phyloP scores from a whole-genome alignment of 2,113 vertebrate genomes.

The Lepidothrix coronata region DNA sequence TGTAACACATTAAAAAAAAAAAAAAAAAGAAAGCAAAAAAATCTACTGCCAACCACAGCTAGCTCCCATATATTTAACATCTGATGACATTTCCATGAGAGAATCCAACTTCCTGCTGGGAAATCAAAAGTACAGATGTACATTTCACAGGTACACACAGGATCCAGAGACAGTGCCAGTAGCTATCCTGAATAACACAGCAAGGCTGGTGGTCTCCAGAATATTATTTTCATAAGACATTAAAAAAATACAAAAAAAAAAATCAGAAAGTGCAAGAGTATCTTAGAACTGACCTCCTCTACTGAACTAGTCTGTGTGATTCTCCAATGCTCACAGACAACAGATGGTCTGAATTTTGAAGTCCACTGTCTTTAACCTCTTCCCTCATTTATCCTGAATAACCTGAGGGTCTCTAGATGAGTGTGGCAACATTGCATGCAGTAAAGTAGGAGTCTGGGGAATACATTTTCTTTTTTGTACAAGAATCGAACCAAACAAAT shows the following conservation, averaged over 20 bases:
- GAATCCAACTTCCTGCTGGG: background rate
- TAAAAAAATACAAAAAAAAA: background rate
- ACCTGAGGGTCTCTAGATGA: background rate
- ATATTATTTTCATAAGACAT: background rate
- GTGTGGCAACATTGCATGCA: background rate
- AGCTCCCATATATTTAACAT: background rate
- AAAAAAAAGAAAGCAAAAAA: background rate
- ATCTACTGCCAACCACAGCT: background rate
- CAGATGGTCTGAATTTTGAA: background rate
- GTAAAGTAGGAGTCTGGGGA: background rate
- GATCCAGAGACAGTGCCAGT: background rate
- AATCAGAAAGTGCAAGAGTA: background rate
- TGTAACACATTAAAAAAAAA: background rate
- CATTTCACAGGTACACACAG: accelerated
- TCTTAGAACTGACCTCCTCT: background rate
- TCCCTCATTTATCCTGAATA: background rate
- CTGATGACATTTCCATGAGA: background rate
- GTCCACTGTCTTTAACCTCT: background rate
- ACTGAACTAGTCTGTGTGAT: background rate
- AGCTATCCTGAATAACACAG: background rate
- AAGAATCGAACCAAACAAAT: background rate
- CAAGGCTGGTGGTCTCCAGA: background rate
- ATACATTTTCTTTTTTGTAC: background rate
- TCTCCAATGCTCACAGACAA: background rate
- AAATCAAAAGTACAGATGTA: background rate